These are phyloP conservation scores for Tetranychus cinnabarinus DNA, from an alignment of 1,140 invertebrate genomes.

Conservation along the genomic window DNA sequence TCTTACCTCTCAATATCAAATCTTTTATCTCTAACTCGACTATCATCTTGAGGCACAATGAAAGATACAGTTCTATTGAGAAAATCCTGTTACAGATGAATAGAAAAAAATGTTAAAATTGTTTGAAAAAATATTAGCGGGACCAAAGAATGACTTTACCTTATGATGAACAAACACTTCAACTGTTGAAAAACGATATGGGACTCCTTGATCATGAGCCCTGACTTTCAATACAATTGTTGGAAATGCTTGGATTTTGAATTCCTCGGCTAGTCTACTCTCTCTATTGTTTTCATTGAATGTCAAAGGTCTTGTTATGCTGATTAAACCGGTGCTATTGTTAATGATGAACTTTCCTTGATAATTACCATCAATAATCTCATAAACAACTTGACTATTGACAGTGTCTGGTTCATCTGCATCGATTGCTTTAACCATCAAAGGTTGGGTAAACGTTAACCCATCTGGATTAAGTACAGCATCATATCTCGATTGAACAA, in stretches of 20 bases:
- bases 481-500: conserved; percentile 51
- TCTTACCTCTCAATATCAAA: conserved; percentile 10
- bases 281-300: background rate
- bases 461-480: conserved; percentile 48
- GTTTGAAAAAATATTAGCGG: background rate
- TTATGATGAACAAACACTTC: conserved; percentile 14
- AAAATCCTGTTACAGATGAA: conserved; percentile 5
- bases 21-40: conserved; percentile 4
- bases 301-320: conserved; percentile 8
- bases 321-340: conserved; percentile 15
- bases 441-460: conserved; percentile 19
- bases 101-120: background rate
- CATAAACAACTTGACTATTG: conserved; percentile 61
- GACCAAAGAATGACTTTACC: background rate
- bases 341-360: conserved; percentile 40
- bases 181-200: conserved; percentile 9
- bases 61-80: conserved; percentile 11
- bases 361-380: conserved; percentile 50
- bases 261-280: background rate
- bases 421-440: conserved; percentile 36
- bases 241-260: conserved; percentile 1
- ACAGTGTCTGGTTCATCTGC: conserved; percentile 47
- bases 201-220: conserved; percentile 15
- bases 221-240: conserved; percentile 12
- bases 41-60: conserved; percentile 3